Evolutionary conservation across 2,888 invertebrate genomes (phyloP).

Genomic region (Julus scanicus): DNA sequence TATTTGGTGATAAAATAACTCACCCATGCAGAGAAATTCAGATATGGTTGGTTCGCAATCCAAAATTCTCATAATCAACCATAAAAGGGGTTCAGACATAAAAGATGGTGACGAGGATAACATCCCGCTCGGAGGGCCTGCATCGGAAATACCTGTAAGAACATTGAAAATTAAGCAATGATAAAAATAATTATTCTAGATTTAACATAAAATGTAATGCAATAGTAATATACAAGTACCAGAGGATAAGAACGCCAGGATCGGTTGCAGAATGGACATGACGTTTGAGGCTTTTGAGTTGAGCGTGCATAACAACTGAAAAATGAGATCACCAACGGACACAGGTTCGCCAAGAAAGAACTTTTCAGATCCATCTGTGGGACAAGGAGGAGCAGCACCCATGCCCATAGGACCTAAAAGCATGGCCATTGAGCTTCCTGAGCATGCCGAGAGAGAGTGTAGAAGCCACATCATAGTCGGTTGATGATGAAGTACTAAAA

Average conservation of each 20-base stretch:
- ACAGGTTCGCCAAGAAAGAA: conserved; percentile 70
- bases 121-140: not conserved
- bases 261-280: conserved; percentile 79
- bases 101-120: not conserved
- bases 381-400: conserved; percentile 60
- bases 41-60: conserved; percentile 80
- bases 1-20: not conserved
- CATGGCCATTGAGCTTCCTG: conserved; percentile 77
- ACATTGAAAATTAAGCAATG: not conserved
- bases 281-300: conserved; percentile 81
- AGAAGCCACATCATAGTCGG: conserved; percentile 86
- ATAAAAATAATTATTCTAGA: not conserved
- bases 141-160: not conserved
- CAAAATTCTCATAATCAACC: conserved; percentile 82
- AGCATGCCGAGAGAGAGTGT: conserved; percentile 81
- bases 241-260: conserved; percentile 75
- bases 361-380: conserved; percentile 61
- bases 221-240: conserved; percentile 52
- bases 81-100: conserved; percentile 86
- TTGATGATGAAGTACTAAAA: conserved; percentile 77
- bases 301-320: conserved; percentile 81
- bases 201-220: not conserved
- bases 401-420: conserved; percentile 70
- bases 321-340: conserved; percentile 87
- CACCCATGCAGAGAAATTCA: conserved; percentile 72